Conservation (phyloP, 2,797 vertebrate genomes). For the Phoxinus dragarum region DNA sequence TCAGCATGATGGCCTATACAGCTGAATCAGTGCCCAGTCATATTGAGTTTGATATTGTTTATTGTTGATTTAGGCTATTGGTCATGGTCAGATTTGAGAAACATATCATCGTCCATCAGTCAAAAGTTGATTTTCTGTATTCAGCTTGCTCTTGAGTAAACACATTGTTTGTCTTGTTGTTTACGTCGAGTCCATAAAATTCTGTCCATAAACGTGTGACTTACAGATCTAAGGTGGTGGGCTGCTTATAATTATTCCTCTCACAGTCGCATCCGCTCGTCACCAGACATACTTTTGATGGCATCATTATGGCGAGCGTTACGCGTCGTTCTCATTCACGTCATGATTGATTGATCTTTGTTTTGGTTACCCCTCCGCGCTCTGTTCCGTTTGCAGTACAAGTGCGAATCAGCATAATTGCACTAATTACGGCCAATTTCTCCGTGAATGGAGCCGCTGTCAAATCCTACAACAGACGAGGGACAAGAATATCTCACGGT, state of each 20-base stretch:
- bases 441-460: slow-evolving; percentile 82
- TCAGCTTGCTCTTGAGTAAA: background rate
- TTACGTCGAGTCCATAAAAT: background rate
- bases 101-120: background rate
- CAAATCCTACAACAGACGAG: slow-evolving; percentile 79
- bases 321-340: slow-evolving; percentile 69
- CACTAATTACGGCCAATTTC: slow-evolving; percentile 87
- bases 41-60: background rate
- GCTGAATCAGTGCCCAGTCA: background rate
- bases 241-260: slow-evolving; percentile 38
- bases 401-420: slow-evolving; percentile 90
- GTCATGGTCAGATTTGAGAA: background rate
- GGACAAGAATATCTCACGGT: slow-evolving; percentile 78
- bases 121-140: background rate
- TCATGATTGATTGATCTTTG: slow-evolving; percentile 79
- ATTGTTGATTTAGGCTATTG: background rate
- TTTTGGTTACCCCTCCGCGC: slow-evolving; percentile 75
- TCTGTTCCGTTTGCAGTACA: slow-evolving; percentile 82
- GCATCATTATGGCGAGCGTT: slow-evolving; percentile 68
- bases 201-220: slow-evolving; percentile 1
- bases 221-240: slow-evolving; percentile 1
- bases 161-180: background rate
- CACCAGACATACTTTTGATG: slow-evolving; percentile 69
- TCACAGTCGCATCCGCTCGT: slow-evolving; percentile 58
- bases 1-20: no score